phyloP scores from a whole-genome alignment of 2,797 vertebrate species.

The Myotis vivesi region DNA sequence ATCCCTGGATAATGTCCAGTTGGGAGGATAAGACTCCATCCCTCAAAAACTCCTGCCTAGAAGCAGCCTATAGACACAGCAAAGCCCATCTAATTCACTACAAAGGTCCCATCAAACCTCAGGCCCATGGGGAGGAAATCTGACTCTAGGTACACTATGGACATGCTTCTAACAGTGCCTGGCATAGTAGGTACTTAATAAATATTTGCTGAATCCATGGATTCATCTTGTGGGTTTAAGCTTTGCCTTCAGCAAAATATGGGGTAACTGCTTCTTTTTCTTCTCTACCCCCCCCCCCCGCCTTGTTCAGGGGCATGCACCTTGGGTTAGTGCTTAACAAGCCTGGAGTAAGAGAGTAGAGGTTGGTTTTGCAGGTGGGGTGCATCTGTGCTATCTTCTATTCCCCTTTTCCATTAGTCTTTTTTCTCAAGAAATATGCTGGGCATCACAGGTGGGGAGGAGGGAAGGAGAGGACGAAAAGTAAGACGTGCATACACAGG shows the following conservation, averaged over 20 bases:
- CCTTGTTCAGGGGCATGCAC: background rate
- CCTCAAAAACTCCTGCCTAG: background rate
- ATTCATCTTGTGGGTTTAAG: background rate
- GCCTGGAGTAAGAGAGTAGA: background rate
- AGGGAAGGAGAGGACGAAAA: background rate
- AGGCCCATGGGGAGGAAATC: background rate
- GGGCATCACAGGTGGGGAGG: background rate
- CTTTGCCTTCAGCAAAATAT: background rate
- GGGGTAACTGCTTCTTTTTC: background rate
- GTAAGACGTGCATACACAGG: background rate
- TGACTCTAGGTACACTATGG: background rate
- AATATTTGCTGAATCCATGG: background rate
- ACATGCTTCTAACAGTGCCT: background rate
- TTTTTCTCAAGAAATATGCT: background rate
- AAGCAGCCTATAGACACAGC: background rate
- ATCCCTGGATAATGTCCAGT: background rate
- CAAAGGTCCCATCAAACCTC: background rate
- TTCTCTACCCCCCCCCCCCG: background rate
- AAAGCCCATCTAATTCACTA: background rate
- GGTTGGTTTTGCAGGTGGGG: background rate
- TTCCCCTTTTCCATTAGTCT: background rate
- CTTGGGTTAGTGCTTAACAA: background rate
- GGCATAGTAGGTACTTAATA: background rate
- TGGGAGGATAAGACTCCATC: background rate
- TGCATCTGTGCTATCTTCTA: background rate